These are phyloP conservation scores for Malacoctenus gilli DNA, from an alignment of 2,797 vertebrate species.

Conservation along the genomic window DNA sequence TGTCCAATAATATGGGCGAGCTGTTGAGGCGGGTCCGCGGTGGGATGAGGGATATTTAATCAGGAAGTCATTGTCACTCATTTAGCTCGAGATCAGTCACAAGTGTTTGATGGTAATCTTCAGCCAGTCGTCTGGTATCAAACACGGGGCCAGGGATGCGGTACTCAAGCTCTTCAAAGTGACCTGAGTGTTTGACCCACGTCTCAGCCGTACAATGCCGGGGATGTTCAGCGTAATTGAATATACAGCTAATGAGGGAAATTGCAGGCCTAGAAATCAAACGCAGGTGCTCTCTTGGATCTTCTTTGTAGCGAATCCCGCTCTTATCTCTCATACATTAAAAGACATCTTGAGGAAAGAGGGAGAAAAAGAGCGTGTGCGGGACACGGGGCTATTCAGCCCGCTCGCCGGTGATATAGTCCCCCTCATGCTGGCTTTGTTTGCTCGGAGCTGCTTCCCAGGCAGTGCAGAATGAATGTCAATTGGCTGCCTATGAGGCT, in stretches of 20 bases:
- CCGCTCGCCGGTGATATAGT: conserved; percentile 31
- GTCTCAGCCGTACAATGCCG: conserved; percentile 47
- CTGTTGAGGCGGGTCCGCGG: conserved; percentile 18
- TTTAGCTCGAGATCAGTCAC: conserved; percentile 48
- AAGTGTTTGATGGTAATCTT: conserved; percentile 65
- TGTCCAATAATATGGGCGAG: not conserved
- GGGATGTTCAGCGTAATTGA: conserved; percentile 55
- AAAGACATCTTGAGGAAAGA: conserved; percentile 56
- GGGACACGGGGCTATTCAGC: conserved; percentile 42
- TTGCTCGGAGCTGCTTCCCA: conserved; percentile 24
- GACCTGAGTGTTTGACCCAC: conserved; percentile 63
- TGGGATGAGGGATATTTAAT: conserved; percentile 48
- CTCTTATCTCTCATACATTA: conserved; percentile 54
- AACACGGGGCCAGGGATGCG: conserved; percentile 39
- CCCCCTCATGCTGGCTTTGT: conserved; percentile 39
- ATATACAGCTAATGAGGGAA: conserved; percentile 65
- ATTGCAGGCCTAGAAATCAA: conserved; percentile 59
- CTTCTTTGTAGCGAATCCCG: conserved; percentile 45
- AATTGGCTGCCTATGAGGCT: conserved; percentile 24
- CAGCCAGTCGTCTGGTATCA: conserved; percentile 40
- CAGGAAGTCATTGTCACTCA: conserved; percentile 51
- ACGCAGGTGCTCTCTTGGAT: conserved; percentile 66
- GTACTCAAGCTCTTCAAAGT: conserved; percentile 59
- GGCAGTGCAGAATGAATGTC: conserved; percentile 30
- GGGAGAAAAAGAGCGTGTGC: not conserved